Conservation (phyloP, 1,140 invertebrate species). For the Drosophila eugracilis region DNA sequence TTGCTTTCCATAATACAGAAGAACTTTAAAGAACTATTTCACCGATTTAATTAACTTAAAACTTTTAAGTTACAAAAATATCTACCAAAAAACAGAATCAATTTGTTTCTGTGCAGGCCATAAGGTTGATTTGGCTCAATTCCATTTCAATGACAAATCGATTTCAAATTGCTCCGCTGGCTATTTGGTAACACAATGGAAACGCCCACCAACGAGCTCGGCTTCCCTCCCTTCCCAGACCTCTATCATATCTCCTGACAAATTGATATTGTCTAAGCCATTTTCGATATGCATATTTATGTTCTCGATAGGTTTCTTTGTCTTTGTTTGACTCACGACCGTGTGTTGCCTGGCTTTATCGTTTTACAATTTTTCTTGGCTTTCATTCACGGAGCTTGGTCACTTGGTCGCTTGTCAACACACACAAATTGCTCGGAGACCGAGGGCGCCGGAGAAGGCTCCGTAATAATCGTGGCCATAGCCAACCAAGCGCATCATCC, state of each 20-base stretch:
- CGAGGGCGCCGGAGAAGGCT: constrained; percentile 20
- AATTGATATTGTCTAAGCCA: constrained; percentile 66
- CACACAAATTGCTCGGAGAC: constrained; percentile 29
- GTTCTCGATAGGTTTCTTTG: constrained; percentile 54
- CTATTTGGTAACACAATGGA: constrained; percentile 50
- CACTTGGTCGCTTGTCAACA: constrained; percentile 54
- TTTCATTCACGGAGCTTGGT: constrained; percentile 39
- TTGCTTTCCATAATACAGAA: too few species aligned
- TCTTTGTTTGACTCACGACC: constrained; percentile 51
- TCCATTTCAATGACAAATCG: constrained; percentile 55
- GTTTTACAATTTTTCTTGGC: constrained; percentile 67
- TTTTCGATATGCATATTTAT: constrained; percentile 77
- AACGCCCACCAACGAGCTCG: constrained; percentile 55
- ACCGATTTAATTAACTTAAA: too few species aligned
- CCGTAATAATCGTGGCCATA: constrained; percentile 18
- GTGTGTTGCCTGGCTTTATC: constrained; percentile 54
- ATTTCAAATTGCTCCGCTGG: constrained; percentile 57
- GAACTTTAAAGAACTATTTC: too few species aligned
- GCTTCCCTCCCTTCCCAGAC: constrained; percentile 3
- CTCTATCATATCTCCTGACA: constrained; percentile 71
- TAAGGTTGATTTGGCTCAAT: constrained; percentile 15
- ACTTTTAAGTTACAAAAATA: too few species aligned
- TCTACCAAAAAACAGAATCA: not conserved
- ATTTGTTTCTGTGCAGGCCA: constrained; percentile 7
- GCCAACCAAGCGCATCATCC: constrained; percentile 53